A percentile compares a stretch with the other conserved stretches of the same genome.
Evolutionary conservation across 1,140 invertebrate species (phyloP).

Genomic region (Macrosteles quadrilineatus): DNA sequence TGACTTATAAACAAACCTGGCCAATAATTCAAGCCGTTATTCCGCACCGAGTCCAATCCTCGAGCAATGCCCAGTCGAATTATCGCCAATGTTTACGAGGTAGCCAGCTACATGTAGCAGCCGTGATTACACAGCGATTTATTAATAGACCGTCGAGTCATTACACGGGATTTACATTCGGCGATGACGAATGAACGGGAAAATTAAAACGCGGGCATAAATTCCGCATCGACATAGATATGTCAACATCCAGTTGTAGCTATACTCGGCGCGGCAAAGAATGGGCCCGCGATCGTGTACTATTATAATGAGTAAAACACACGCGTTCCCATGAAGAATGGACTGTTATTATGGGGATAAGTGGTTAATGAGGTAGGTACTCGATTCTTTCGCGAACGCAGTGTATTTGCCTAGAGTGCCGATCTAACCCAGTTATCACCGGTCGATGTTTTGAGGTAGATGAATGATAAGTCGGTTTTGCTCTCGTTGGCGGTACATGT

Average conservation of each 20-base stretch:
- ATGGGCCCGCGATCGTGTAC: not conserved
- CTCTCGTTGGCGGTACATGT: not conserved
- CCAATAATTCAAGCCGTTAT: too few species aligned
- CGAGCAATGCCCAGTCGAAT: not conserved
- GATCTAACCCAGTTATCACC: not conserved
- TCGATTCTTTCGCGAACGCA: not conserved
- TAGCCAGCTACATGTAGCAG: slow-evolving; percentile 2
- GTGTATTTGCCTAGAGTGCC: not conserved
- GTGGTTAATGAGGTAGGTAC: not conserved
- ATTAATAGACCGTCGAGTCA: slow-evolving; percentile 15
- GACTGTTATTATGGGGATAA: slow-evolving; percentile 5
- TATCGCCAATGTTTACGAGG: not conserved
- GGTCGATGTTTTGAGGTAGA: not conserved
- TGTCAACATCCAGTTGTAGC: slow-evolving; percentile 17
- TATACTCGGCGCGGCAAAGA: not conserved
- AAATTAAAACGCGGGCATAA: slow-evolving; percentile 22
- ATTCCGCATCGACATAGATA: slow-evolving; percentile 17
- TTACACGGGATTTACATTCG: slow-evolving; percentile 20
- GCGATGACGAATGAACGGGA: slow-evolving; percentile 21
- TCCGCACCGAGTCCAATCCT: too few species aligned
- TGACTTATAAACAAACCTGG: too few species aligned
- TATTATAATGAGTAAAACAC: slow-evolving; percentile 22
- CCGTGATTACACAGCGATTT: slow-evolving; percentile 18
- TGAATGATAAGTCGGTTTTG: not conserved
- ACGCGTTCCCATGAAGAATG: not conserved